A percentile compares a stretch with the other conserved stretches of the same genome.
Conservation (phyloP, 2,113 vertebrate genomes). For the Muntiacus reevesi region DNA sequence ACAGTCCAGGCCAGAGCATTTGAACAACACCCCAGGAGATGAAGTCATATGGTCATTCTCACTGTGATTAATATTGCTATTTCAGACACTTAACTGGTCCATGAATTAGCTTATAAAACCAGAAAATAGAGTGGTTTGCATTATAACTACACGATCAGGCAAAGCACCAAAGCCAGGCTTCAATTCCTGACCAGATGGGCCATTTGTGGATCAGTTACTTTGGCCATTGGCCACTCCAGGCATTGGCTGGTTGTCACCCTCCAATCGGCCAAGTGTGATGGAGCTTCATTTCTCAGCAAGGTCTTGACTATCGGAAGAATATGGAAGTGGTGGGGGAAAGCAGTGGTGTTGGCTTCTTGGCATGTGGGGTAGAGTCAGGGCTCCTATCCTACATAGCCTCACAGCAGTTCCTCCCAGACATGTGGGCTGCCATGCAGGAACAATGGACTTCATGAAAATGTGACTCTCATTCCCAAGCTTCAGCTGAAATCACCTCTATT, state of each 20-base stretch:
- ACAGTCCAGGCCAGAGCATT: not conserved
- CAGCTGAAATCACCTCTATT: not conserved
- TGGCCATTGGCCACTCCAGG: conserved; percentile 23
- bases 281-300: not conserved
- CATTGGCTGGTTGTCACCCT: conserved; percentile 14
- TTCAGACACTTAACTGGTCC: not conserved
- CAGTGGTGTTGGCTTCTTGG: not conserved
- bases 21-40: not conserved
- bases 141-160: not conserved
- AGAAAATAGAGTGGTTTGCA: not conserved
- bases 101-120: conserved; percentile 29
- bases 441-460: not conserved
- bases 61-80: not conserved
- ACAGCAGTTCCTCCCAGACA: not conserved
- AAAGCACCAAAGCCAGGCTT: not conserved
- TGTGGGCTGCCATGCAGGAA: fast-evolving
- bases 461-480: not conserved
- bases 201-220: conserved; percentile 51
- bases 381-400: not conserved
- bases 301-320: not conserved
- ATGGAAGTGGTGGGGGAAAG: not conserved
- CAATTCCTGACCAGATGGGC: conserved; percentile 39
- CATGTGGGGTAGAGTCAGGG: not conserved
- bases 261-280: not conserved
- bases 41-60: not conserved